Evolutionary conservation across 2,888 invertebrate species (phyloP).

Genomic region (Cistogaster globosa): DNA sequence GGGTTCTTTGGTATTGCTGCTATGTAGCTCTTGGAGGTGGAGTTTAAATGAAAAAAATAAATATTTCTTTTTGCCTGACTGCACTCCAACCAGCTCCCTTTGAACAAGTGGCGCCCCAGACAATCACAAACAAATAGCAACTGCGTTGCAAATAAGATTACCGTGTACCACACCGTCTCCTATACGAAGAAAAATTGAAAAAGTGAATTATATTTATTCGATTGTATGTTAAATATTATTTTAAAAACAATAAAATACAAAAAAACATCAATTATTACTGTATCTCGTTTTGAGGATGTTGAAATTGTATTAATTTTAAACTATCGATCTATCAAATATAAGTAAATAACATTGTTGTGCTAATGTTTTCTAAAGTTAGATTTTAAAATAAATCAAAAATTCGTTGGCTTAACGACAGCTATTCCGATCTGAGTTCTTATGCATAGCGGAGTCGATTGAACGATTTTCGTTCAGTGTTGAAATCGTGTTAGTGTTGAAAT

Average conservation of each 20-base stretch:
- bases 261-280: not conserved
- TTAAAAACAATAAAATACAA: not conserved
- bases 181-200: not conserved
- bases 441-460: too few species aligned
- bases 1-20: not conserved
- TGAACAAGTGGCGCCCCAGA: slow-evolving; percentile 77
- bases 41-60: slow-evolving; percentile 46
- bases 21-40: slow-evolving; percentile 46
- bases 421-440: too few species aligned
- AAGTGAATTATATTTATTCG: slow-evolving; percentile 7
- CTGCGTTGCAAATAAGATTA: slow-evolving; percentile 34
- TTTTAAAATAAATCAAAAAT: too few species aligned
- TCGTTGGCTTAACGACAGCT: too few species aligned
- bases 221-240: slow-evolving; percentile 23
- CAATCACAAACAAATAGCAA: slow-evolving; percentile 44
- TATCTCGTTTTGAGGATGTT: not conserved
- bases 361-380: too few species aligned
- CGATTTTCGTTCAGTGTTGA: too few species aligned
- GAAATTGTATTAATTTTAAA: too few species aligned
- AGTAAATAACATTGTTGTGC: too few species aligned
- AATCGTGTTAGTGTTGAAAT: too few species aligned
- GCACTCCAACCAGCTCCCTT: slow-evolving; percentile 72
- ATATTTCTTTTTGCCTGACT: slow-evolving; percentile 44
- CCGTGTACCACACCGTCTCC: not conserved
- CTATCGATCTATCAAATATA: too few species aligned